phyloP scores from a whole-genome alignment of 2,797 vertebrate species.

The Acropternis orthonyx region DNA sequence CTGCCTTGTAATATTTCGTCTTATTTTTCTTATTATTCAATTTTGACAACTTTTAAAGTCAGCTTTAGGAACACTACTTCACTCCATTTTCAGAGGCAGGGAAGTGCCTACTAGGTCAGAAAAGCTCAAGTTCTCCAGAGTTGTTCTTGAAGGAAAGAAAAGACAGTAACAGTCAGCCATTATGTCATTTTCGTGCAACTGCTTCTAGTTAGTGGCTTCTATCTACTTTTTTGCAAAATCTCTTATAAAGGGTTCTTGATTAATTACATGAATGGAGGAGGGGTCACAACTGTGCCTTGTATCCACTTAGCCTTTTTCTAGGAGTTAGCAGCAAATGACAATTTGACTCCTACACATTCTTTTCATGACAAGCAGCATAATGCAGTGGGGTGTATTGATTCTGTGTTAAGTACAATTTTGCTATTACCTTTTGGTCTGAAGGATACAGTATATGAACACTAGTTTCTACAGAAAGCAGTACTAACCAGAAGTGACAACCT shows the following conservation, averaged over 20 bases:
- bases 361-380: neutral
- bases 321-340: neutral
- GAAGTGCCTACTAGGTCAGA: neutral
- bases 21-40: neutral
- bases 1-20: neutral
- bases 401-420: neutral
- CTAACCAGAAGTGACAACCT: conserved; percentile 54
- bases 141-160: neutral
- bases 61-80: neutral
- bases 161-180: neutral
- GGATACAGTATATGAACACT: neutral
- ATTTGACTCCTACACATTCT: neutral
- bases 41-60: neutral
- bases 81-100: neutral
- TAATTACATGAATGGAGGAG: neutral
- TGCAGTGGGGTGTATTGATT: neutral
- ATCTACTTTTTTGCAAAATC: neutral
- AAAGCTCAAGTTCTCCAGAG: neutral
- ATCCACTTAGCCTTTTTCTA: neutral
- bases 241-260: neutral
- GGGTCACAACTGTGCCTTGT: neutral
- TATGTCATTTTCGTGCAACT: neutral
- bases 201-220: neutral
- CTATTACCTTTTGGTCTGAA: neutral
- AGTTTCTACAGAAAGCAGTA: conserved; percentile 5